Evolutionary conservation across 2,888 invertebrate species (phyloP).

Genomic region (Prostheceraeus crozeri): DNA sequence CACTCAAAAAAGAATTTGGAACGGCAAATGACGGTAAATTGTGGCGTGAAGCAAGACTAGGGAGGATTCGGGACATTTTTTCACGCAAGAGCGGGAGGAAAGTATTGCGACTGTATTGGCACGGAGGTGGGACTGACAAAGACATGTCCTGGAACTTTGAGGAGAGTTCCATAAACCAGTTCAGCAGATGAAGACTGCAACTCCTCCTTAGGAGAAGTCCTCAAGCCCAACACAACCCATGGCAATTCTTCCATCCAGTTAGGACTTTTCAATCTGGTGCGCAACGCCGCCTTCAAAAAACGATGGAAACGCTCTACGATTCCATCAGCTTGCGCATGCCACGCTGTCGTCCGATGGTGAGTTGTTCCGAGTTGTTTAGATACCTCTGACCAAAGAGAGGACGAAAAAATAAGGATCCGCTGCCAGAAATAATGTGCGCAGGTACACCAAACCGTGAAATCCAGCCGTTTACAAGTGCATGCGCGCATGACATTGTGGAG

Average conservation of each 20-base stretch:
- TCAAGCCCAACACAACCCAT: slow-evolving; percentile 45
- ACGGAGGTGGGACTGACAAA: too few relatives aligned
- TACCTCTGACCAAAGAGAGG: slow-evolving; percentile 40
- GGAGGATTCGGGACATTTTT: too few relatives aligned
- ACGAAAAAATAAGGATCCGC: slow-evolving; percentile 46
- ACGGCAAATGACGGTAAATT: too few relatives aligned
- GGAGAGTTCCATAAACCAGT: slow-evolving; percentile 6
- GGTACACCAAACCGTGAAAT: slow-evolving; percentile 51
- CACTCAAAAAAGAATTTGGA: too few relatives aligned
- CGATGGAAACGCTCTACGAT: slow-evolving; percentile 56
- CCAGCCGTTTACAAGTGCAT: slow-evolving; percentile 52
- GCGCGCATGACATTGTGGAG: slow-evolving; percentile 46
- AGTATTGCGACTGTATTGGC: too few relatives aligned
- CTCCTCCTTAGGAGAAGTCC: slow-evolving; percentile 46
- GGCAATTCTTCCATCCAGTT: slow-evolving; percentile 48
- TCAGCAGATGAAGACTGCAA: slow-evolving; percentile 6
- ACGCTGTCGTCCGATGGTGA: slow-evolving; percentile 24
- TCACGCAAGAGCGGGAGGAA: too few relatives aligned
- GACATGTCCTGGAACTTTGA: too few relatives aligned
- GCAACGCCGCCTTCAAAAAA: slow-evolving; percentile 52
- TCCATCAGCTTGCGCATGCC: slow-evolving; percentile 49
- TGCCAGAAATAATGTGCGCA: slow-evolving; percentile 26
- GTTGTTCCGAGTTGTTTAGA: slow-evolving; percentile 30
- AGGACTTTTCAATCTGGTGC: slow-evolving; percentile 34
- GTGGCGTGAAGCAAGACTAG: too few relatives aligned